Percentiles rank a stretch among this genome's conserved stretches.
Conservation (phyloP, 2,797 vertebrate species). For the Sternotherus odoratus region DNA sequence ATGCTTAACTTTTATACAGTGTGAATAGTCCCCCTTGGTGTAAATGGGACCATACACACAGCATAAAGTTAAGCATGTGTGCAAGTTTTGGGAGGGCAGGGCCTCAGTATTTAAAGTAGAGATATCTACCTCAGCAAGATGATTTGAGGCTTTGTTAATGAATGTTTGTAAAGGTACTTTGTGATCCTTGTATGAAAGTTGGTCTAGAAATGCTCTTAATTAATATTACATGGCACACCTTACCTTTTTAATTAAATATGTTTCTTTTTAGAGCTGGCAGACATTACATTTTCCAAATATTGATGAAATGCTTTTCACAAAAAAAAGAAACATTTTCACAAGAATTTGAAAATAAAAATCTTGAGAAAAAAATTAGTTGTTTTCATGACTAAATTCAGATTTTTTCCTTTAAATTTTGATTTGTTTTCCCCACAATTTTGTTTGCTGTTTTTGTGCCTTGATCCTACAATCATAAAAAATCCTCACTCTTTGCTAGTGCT, state of each 20-base stretch:
- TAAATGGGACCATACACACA: background rate
- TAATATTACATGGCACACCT: slow-evolving; percentile 10
- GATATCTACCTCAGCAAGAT: background rate
- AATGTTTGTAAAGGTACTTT: background rate
- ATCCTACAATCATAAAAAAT: background rate
- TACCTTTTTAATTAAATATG: background rate
- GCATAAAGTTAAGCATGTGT: background rate
- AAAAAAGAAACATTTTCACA: slow-evolving; percentile 3
- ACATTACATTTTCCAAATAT: background rate
- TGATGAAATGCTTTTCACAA: background rate
- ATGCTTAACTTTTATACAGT: background rate
- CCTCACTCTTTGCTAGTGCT: background rate
- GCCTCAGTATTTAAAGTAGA: background rate
- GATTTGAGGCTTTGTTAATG: background rate
- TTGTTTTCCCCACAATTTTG: background rate
- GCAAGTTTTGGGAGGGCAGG: fast-evolving
- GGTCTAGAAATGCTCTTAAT: background rate
- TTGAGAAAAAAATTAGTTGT: background rate
- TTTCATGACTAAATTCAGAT: background rate
- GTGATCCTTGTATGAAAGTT: background rate
- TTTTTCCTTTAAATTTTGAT: slow-evolving; percentile 8
- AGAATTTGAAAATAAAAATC: background rate
- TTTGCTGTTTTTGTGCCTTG: background rate
- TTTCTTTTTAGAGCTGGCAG: slow-evolving; percentile 31
- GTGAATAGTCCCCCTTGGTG: fast-evolving